Evolutionary conservation across 2,113 vertebrate species (phyloP).

Genomic region (Podarcis muralis): DNA sequence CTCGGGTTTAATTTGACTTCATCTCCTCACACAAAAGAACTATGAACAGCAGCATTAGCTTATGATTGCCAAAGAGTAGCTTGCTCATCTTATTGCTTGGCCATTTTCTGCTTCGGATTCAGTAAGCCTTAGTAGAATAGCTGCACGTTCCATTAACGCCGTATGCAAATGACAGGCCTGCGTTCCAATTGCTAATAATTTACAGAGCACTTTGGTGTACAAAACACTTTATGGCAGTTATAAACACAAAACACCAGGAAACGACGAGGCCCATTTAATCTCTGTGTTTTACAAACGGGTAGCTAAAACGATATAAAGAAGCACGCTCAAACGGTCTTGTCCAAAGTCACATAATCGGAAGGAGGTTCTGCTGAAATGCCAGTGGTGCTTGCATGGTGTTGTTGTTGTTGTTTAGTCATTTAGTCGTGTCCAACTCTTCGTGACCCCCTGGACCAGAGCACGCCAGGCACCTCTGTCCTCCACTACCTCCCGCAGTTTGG

Average conservation of each 20-base stretch:
- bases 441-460: too few species aligned
- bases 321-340: background rate
- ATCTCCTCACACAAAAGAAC: background rate
- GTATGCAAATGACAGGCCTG: background rate
- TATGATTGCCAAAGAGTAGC: background rate
- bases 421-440: too few species aligned
- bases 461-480: too few species aligned
- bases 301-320: background rate
- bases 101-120: background rate
- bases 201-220: background rate
- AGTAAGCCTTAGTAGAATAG: background rate
- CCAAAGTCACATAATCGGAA: background rate
- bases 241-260: background rate
- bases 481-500: too few species aligned
- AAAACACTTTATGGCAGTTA: background rate
- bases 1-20: background rate
- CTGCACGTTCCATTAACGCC: background rate
- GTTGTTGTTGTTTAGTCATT: too few species aligned
- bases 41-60: background rate
- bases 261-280: background rate
- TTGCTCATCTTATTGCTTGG: background rate
- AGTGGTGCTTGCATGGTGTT: background rate
- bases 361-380: background rate
- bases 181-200: background rate
- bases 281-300: background rate